Evolutionary conservation across 2,888 invertebrate species (phyloP).

Genomic region (Eumerus sabulonum): DNA sequence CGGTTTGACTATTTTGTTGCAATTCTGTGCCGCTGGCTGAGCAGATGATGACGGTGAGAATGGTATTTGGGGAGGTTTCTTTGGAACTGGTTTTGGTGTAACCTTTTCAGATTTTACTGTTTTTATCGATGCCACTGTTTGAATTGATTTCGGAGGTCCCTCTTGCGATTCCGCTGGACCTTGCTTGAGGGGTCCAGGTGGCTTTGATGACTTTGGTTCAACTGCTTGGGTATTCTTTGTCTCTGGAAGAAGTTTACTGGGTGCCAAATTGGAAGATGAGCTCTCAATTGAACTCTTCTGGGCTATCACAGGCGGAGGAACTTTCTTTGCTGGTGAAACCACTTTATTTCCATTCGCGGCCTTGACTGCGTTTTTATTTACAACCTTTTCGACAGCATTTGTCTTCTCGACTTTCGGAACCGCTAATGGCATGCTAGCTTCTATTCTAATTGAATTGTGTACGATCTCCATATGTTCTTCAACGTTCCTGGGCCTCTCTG

Average conservation of each 20-base stretch:
- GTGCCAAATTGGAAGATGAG: no score
- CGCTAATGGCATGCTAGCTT: no score
- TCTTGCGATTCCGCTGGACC: no score
- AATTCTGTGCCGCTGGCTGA: background rate
- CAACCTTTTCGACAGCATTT: background rate
- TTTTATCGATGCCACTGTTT: background rate
- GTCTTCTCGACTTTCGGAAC: background rate
- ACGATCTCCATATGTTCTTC: no score
- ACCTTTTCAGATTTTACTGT: background rate
- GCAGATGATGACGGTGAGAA: background rate
- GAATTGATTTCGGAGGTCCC: background rate
- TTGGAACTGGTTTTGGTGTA: background rate
- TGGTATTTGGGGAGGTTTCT: background rate
- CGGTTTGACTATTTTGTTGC: slow-evolving; percentile 76
- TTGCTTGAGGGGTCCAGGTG: no score
- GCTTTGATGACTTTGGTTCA: background rate
- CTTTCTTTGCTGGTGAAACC: background rate
- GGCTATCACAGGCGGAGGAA: background rate
- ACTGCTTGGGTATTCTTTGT: no score
- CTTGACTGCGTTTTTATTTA: background rate
- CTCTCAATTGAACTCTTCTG: no score
- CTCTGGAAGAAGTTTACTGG: no score
- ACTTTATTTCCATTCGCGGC: background rate
- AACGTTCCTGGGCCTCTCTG: background rate
- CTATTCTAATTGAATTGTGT: no score